phyloP scores from a whole-genome alignment of 2,888 invertebrate species.

The Brachyptera risi region DNA sequence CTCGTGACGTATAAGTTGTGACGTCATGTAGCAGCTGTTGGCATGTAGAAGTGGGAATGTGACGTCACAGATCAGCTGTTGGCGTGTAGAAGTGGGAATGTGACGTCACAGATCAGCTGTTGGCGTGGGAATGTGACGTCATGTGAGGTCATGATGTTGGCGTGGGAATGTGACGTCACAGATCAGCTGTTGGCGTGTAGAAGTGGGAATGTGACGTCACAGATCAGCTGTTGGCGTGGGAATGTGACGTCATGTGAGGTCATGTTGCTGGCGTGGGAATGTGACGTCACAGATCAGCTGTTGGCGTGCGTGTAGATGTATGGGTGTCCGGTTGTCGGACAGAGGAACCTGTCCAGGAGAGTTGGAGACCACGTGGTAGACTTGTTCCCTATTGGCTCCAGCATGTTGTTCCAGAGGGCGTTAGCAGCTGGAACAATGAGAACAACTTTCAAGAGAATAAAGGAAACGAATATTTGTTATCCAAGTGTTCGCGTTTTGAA shows the following conservation, averaged over 20 bases:
- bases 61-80: constrained; percentile 38
- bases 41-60: constrained; percentile 60
- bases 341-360: constrained; percentile 58
- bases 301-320: constrained; percentile 57
- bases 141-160: constrained; percentile 44
- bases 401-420: constrained; percentile 32
- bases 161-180: constrained; percentile 52
- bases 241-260: constrained; percentile 50
- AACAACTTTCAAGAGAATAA: too few relatives aligned
- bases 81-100: too few relatives aligned
- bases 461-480: too few relatives aligned
- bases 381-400: constrained; percentile 31
- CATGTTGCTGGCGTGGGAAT: constrained; percentile 25
- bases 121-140: constrained; percentile 46
- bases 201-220: too few relatives aligned
- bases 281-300: too few relatives aligned
- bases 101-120: too few relatives aligned
- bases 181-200: constrained; percentile 25
- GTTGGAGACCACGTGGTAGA: constrained; percentile 18
- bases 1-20: too few relatives aligned
- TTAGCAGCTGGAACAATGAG: constrained; percentile 29
- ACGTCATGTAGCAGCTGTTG: too few relatives aligned
- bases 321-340: constrained; percentile 55
- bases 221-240: constrained; percentile 42
- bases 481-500: too few relatives aligned